Evolutionary conservation across 2,888 invertebrate genomes (phyloP).

Genomic region (Branchellion lobata): DNA sequence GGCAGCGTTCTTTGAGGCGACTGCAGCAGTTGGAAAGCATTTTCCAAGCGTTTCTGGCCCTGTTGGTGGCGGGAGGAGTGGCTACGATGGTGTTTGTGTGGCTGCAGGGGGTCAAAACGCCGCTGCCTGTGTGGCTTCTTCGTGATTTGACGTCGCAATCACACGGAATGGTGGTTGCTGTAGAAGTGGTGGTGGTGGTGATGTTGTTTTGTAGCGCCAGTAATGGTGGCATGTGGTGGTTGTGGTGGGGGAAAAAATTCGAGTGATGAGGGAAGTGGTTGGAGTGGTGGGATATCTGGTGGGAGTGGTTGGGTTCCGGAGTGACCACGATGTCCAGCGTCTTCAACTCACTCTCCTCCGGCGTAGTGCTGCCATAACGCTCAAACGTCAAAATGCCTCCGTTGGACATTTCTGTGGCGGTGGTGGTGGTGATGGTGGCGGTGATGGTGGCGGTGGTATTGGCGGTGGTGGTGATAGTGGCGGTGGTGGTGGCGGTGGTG

Average conservation of each 20-base stretch:
- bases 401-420: conserved; percentile 30
- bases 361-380: conserved; percentile 29
- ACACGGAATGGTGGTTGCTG: conserved; percentile 13
- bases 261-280: conserved; percentile 27
- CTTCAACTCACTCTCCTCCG: conserved; percentile 38
- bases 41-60: conserved; percentile 26
- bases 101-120: conserved; percentile 8
- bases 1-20: conserved; percentile 32
- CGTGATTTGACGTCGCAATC: conserved; percentile 28
- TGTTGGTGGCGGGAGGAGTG: background rate
- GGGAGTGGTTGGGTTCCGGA: conserved; percentile 18
- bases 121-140: conserved; percentile 2
- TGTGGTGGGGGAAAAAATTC: background rate
- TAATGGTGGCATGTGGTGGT: conserved; percentile 10
- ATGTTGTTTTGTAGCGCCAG: conserved; percentile 24
- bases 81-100: background rate
- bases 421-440: background rate
- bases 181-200: conserved; percentile 32
- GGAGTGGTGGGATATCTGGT: conserved; percentile 19
- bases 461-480: background rate
- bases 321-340: conserved; percentile 33
- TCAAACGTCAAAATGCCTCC: conserved; percentile 37
- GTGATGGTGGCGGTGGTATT: background rate
- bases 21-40: background rate
- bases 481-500: background rate